Evolutionary conservation across 2,888 invertebrate species (phyloP).

Genomic region (Chrysolina oricalcia): DNA sequence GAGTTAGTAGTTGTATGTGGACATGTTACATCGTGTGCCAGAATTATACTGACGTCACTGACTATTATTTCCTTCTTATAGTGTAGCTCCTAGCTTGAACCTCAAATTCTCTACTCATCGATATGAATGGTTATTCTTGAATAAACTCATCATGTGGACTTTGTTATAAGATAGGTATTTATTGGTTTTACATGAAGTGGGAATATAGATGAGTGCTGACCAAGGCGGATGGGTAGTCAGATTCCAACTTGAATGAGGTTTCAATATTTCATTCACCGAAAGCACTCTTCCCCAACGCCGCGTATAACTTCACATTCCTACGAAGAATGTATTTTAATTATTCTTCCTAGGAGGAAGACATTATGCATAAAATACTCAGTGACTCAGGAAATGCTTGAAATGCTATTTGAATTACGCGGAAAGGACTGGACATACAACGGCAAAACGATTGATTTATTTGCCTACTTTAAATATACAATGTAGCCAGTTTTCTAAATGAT

Average conservation of each 20-base stretch:
- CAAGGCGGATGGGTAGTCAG: neutral
- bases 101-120: no score
- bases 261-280: conserved; percentile 15
- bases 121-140: no score
- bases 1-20: no score
- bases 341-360: conserved; percentile 1
- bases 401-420: neutral
- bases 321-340: conserved; percentile 17
- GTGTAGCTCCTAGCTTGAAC: no score
- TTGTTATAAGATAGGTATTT: no score
- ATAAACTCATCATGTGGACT: no score
- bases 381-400: conserved; percentile 11
- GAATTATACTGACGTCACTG: no score
- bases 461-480: neutral
- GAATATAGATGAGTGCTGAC: neutral
- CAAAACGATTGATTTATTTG: neutral
- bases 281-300: neutral
- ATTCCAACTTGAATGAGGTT: neutral
- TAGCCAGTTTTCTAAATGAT: no score
- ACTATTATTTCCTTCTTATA: no score
- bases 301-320: conserved; percentile 10
- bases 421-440: no score
- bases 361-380: conserved; percentile 3
- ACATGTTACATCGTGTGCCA: no score
- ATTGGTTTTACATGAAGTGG: no score